Evolutionary conservation across 2,113 vertebrate species (phyloP), one percentile per base, ranked within the genome.

Genomic region (Cyprinus carpio): DNA sequence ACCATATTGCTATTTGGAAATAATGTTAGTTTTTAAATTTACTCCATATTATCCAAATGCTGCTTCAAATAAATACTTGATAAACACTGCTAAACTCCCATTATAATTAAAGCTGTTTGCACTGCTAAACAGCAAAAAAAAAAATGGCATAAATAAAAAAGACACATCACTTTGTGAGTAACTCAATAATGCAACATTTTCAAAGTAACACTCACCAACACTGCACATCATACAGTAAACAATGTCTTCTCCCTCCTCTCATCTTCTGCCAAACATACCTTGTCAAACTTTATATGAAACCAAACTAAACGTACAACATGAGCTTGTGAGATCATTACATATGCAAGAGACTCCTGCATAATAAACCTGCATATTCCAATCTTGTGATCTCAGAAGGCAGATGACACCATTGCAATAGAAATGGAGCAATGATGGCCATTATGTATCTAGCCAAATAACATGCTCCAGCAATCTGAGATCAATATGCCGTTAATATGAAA

Each of bases 401-500:
- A 87, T 81, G 83, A 84, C 72, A 87, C 85, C 74, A 81, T 79
- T 62, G 81, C 78, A 71, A 74, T 72, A 85, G 84, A 86, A 88
- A 88, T 88, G 89, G 83, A 69, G 75, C 84, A 13, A 86, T 87
- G 72, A 85, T 90, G 89, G 74, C 77, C 75, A 84, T 88, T 86
- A 87, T 89, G 88, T 86, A 84, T 87, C 72, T 84, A 82, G 87
- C 82, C 75, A 72, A 89, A 84, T 85, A 84, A 85, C 87, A 86
- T 84, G 86, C 84, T 84, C 86, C 83, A 72, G 71, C 84, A 87
- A 88, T 87, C 74, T 87, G 64, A 86, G 89, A 90, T 91, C 87
- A 86, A 91, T 90, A 88, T 56, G 51, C 54, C 74, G 51, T 87
- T 87, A 89, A 87, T 88, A 84, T 80, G 78, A 91, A 88, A 84